Conservation (phyloP, 2,797 vertebrate species). For the Crossoptilon crossoptilon region DNA sequence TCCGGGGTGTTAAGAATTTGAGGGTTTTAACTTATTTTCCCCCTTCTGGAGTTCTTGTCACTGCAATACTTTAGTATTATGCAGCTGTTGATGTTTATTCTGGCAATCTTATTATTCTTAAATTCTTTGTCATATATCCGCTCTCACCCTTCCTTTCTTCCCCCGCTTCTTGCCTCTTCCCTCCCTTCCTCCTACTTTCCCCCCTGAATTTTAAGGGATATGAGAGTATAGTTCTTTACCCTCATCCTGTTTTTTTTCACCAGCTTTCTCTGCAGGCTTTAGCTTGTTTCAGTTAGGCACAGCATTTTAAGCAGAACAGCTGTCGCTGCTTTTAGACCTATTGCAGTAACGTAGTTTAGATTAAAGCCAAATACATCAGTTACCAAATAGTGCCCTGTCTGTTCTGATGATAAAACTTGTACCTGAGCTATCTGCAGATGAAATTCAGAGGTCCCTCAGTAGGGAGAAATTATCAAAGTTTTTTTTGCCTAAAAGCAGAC, state of each 20-base stretch:
- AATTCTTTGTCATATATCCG: background rate
- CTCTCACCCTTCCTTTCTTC: background rate
- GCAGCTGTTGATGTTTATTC: conserved; percentile 20
- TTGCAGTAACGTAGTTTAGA: background rate
- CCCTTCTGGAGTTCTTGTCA: background rate
- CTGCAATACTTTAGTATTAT: background rate
- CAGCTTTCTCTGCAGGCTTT: background rate
- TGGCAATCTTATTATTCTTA: background rate
- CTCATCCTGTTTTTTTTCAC: background rate
- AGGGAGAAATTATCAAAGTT: background rate
- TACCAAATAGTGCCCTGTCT: background rate
- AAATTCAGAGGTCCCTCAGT: background rate
- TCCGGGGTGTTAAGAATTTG: background rate
- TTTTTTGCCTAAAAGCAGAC: background rate
- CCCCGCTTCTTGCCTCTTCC: no score
- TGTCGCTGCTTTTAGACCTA: background rate
- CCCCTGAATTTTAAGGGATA: background rate
- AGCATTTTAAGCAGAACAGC: background rate
- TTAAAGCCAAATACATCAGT: background rate
- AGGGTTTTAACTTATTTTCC: no score
- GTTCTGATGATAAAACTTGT: background rate
- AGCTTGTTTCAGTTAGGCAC: background rate
- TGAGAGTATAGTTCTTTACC: background rate
- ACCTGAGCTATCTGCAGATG: background rate
- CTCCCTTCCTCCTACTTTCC: no score